These are phyloP conservation scores for Haliaeetus leucogaster DNA, from an alignment of 2,113 vertebrate species.

Conservation along the genomic window DNA sequence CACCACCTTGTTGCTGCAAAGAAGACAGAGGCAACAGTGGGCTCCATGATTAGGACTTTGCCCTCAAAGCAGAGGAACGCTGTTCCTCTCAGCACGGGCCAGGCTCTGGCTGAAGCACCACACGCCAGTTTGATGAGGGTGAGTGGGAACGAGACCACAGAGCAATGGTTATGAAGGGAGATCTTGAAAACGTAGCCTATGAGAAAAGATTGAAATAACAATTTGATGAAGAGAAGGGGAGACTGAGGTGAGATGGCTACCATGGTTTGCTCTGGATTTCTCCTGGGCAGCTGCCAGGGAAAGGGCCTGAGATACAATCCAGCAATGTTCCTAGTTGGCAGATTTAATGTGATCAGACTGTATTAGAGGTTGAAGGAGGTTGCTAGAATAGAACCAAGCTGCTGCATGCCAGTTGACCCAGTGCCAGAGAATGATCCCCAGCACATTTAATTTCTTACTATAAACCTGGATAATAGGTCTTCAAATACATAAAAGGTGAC, in stretches of 20 bases:
- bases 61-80: neutral
- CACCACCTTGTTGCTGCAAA: neutral
- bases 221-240: neutral
- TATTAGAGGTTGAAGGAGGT: neutral
- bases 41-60: neutral
- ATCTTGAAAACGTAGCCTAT: neutral
- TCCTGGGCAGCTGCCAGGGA: neutral
- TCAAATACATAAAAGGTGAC: neutral
- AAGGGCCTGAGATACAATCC: neutral
- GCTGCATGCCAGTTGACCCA: neutral
- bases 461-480: neutral
- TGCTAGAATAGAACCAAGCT: neutral
- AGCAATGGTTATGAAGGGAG: neutral
- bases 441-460: neutral
- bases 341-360: neutral
- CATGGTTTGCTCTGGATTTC: neutral
- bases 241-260: neutral
- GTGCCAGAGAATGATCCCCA: neutral
- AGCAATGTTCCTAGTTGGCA: neutral
- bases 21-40: neutral
- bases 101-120: neutral
- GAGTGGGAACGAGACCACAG: neutral
- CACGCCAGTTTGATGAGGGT: rapidly evolving
- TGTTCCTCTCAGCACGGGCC: neutral
- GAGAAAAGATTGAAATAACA: neutral